Evolutionary conservation across 2,797 vertebrate species (phyloP).

Genomic region (Premnoplex brunnescens): DNA sequence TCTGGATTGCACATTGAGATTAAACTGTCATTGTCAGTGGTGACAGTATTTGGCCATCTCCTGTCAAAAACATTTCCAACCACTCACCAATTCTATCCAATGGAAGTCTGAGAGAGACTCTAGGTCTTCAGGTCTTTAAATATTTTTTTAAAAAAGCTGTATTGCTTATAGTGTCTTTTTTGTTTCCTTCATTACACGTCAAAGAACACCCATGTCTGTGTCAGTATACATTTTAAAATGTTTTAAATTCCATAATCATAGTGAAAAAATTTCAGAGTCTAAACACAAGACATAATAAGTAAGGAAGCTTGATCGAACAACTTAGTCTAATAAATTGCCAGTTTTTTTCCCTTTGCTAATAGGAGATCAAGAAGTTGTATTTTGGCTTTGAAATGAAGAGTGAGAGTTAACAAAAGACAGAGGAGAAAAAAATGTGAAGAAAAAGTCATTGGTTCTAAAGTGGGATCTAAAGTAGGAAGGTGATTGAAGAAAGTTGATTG

Average conservation of each 20-base stretch:
- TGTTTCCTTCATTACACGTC: not conserved
- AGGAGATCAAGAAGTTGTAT: not conserved
- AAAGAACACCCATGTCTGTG: not conserved
- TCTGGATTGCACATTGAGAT: accelerated
- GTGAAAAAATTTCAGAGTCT: not conserved
- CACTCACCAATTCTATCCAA: not conserved
- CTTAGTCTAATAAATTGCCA: not conserved
- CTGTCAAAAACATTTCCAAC: not conserved
- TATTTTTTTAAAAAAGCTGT: not conserved
- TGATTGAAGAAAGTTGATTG: not conserved
- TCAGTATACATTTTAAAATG: not conserved
- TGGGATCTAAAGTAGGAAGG: not conserved
- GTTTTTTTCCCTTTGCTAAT: not conserved
- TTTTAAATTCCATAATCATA: not conserved
- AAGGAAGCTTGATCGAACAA: not conserved
- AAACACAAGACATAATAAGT: not conserved
- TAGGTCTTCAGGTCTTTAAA: not conserved
- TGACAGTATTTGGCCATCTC: not conserved
- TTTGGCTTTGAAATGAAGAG: constrained; percentile 9
- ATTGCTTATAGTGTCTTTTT: not conserved
- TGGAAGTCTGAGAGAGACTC: not conserved
- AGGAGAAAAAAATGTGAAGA: not conserved
- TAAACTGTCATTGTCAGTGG: not conserved
- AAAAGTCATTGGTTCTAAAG: not conserved
- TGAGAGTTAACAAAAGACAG: not conserved